These are phyloP conservation scores for Diorhabda carinulata DNA, from an alignment of 1,140 invertebrate species.

Conservation along the genomic window DNA sequence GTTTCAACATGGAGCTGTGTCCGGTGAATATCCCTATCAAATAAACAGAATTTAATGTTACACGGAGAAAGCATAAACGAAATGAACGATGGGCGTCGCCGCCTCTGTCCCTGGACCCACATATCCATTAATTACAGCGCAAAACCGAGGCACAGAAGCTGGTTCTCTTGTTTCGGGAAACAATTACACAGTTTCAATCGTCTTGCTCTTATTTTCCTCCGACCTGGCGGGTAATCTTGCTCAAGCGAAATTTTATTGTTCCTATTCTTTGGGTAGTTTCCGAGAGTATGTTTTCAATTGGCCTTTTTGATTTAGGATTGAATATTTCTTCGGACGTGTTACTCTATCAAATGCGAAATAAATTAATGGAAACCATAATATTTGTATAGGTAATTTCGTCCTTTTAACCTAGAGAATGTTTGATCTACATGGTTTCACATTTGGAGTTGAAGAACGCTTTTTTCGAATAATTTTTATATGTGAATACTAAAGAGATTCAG, in stretches of 20 bases:
- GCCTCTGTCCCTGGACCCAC: conserved; percentile 1
- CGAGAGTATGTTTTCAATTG: not conserved
- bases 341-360: not conserved
- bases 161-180: conserved; percentile 1
- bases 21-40: no score
- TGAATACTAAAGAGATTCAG: no score
- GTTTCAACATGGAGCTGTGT: no score
- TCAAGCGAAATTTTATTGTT: not conserved
- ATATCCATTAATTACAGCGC: not conserved
- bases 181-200: conserved; percentile 2
- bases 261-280: not conserved
- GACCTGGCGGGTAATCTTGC: conserved; percentile 1
- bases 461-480: no score
- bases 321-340: not conserved
- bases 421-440: no score
- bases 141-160: not conserved
- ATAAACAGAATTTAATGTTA: no score
- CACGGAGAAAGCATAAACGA: no score
- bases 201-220: not conserved
- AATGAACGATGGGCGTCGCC: not conserved
- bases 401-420: no score
- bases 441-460: no score
- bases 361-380: not conserved
- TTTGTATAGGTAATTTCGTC: no score
- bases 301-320: not conserved